A percentile compares a stretch with the other conserved stretches of the same genome.
phyloP scores from a whole-genome alignment of 2,797 vertebrate species.

The Sebastes variabilis region DNA sequence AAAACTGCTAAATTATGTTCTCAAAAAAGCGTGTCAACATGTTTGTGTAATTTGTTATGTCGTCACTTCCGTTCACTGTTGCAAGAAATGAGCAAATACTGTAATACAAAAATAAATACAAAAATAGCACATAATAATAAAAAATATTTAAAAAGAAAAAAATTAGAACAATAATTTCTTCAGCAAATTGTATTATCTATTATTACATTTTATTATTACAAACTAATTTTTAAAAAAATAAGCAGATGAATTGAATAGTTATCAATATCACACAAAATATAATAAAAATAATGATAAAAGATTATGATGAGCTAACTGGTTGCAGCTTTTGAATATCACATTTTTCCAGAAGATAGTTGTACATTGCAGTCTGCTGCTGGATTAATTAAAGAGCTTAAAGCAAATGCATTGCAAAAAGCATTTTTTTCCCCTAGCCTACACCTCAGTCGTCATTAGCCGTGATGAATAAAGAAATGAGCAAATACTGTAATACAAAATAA shows the following conservation, averaged over 20 bases:
- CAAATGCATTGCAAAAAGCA: too few species aligned
- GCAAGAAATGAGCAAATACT: neutral
- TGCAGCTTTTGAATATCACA: neutral
- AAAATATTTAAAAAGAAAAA: neutral
- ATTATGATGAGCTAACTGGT: neutral
- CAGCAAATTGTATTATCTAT: too few species aligned
- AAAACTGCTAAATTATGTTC: neutral
- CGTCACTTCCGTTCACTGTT: constrained; percentile 68
- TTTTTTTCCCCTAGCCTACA: neutral
- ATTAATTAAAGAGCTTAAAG: neutral
- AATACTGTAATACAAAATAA: neutral
- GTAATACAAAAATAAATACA: neutral
- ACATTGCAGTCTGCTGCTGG: neutral
- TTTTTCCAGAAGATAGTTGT: neutral
- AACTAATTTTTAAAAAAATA: neutral
- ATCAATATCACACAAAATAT: neutral
- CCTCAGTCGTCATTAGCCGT: neutral
- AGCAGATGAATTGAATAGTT: neutral
- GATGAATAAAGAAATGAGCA: neutral
- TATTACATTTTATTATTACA: neutral
- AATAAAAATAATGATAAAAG: neutral
- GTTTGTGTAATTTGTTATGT: constrained; percentile 12
- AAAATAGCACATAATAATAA: neutral
- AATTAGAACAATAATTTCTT: neutral
- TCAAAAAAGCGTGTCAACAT: neutral